Base-by-base conservation (phyloP, 2,113 vertebrate species). In the Phrynocephalus versicolor region DNA sequence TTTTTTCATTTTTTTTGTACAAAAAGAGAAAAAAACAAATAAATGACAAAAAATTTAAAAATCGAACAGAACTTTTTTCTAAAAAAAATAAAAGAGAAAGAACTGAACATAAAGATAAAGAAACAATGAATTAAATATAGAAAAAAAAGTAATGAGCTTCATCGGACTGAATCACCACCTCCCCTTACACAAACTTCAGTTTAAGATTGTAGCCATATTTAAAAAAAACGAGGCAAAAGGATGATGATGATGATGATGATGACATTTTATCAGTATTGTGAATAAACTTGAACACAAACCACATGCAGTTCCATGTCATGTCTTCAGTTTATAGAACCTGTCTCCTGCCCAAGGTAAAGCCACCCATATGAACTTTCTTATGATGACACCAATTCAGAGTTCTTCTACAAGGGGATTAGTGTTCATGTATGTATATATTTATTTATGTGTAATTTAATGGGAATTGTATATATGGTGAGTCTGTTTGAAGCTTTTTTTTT, bases 381-480 rank as follows among this genome's bases (percentile, higher is more conserved):
- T 97, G 97, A 96, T 96, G 96, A 86, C 77, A 98, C 98, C 97
- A 97, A 97, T 98, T 98, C 98, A 91, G 97, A 88, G 95, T 97
- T 97, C 92, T 93, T 94, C 97, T 97, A 98, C 98, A 98, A 99
- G 98, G 98, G 98, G 98, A 99, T 98, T 98, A 96, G 98, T 99
- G 98, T 99, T 98, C 97, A 98, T 97, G 97, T 98, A 97, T 99
- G 98, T 99, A 99, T 97, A 99, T 99, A 99, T 99, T 99, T 99
- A 99, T 99, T 99, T 99, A 99, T 99, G 98, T 99, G 99, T 99
- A 99, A 99, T 99, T 99, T 99, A 99, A 99, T 98, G 99, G 99
- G 99, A 99, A 98, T 97, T 99, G 99, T 99, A 99, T 98, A 99
- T 99, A 99, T 98, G 98, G 98, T 99, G 98, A 98, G 97, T 99